Conservation (phyloP, 1,140 invertebrate genomes). For the Drosophila ohnishii region DNA sequence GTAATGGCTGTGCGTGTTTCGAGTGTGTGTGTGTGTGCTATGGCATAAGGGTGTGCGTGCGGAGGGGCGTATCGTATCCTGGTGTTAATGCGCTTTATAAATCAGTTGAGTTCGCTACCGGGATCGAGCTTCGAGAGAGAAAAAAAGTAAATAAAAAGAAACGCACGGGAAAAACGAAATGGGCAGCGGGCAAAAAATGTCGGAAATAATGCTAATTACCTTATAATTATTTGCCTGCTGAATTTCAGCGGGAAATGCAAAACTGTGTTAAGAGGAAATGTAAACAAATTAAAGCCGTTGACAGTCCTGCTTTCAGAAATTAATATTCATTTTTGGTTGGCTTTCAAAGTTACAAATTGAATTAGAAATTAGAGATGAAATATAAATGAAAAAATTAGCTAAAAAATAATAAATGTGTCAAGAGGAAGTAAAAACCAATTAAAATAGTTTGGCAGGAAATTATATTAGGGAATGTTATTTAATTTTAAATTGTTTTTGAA, state of each 20-base stretch:
- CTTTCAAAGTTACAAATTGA: constrained; percentile 1
- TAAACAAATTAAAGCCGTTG: constrained; percentile 26
- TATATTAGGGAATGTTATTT: not conserved
- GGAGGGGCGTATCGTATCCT: constrained; percentile 41
- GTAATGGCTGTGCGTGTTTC: constrained; percentile 53
- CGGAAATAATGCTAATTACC: constrained; percentile 66
- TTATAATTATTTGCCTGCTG: constrained; percentile 60
- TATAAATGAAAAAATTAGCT: not conserved
- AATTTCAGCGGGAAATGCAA: constrained; percentile 14
- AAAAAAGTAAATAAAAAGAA: constrained; percentile 21
- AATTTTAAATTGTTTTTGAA: not conserved
- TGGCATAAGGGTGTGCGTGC: constrained; percentile 11
- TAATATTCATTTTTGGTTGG: constrained; percentile 2
- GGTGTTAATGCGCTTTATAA: constrained; percentile 75
- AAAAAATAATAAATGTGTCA: not conserved
- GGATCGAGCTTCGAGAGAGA: not conserved
- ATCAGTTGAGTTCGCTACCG: constrained; percentile 59
- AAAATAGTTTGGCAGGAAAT: not conserved
- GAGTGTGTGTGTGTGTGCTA: constrained; percentile 4
- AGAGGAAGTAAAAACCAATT: not conserved
- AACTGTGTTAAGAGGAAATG: constrained; percentile 21
- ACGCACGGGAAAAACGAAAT: constrained; percentile 23
- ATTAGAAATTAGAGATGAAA: not conserved
- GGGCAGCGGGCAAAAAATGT: constrained; percentile 12
- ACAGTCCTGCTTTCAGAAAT: constrained; percentile 8